Evolutionary conservation across 2,797 vertebrate genomes (phyloP), one percentile per base, ranked within the genome.

Genomic region (Halcyon badia): DNA sequence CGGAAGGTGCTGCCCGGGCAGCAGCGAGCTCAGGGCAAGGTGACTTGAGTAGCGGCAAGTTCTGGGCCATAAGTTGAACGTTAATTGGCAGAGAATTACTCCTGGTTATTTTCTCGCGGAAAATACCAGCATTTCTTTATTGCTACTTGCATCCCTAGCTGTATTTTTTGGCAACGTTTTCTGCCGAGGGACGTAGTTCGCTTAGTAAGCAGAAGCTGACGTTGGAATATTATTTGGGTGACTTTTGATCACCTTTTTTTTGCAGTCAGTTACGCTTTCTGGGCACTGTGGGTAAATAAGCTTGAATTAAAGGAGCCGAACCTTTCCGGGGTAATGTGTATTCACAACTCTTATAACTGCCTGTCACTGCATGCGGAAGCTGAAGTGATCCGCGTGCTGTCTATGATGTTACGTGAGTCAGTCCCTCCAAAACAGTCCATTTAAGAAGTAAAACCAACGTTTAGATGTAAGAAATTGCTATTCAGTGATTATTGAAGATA

Each of bases 1-100:
- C 11, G 12, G 11, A 1, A 1, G 3, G 64, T 0, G 16, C 8
- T 18, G 35, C 7, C 12, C 17, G 5, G 26, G 28, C 24, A 11
- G 56, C 48, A 3, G 46, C 10, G 54, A 31, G 35, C 37, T 33
- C 2, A 1, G 39, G 69, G 54, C 95, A 93, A 96, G 96, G 96
- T 90, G 95, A 96, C 92, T 95, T n/a, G 14, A 28, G 60, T 52
- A 62, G 35, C 9, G 9, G 33, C 2, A 44, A 90, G 57, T 75
- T 66, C 3, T 16, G 65, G 83, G 69, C 48, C 26, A 0, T 20
- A 42, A 81, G 22, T 33, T 87, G 20, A 31, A 0, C 9, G 0
- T 16, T 42, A 4, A 4, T 9, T 9, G 31, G 3, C 25, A 18
- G 35, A 1, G 28, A 48, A 6, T 60, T 41, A 6, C 30, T 21